A percentile compares a stretch with the other conserved stretches of the same genome.
These are phyloP conservation scores for Hermaeophaga mercurialis DNA, from an alignment of 2,888 invertebrate genomes.

Conservation along the genomic window DNA sequence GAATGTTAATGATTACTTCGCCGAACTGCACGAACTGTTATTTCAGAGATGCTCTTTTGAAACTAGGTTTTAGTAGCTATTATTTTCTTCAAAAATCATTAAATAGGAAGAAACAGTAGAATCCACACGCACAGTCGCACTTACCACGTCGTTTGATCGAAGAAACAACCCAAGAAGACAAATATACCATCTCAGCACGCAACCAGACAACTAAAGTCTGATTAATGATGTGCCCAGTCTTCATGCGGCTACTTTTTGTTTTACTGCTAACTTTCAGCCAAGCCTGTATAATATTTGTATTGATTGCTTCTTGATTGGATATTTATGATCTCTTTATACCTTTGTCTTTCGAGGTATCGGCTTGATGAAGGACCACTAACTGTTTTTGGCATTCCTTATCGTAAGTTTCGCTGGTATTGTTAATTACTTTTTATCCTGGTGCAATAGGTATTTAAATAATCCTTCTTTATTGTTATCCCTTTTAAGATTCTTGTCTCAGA, in stretches of 20 bases:
- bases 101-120: not conserved
- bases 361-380: slow-evolving; percentile 21
- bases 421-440: slow-evolving; percentile 15
- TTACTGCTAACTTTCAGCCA: slow-evolving; percentile 35
- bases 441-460: not conserved
- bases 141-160: slow-evolving; percentile 1
- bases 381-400: slow-evolving; percentile 18
- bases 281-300: slow-evolving; percentile 34
- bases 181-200: slow-evolving; percentile 40
- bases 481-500: not conserved
- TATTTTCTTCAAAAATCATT: not conserved
- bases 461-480: not conserved
- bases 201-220: slow-evolving; percentile 44
- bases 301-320: slow-evolving; percentile 39
- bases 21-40: no score
- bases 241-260: slow-evolving; percentile 45
- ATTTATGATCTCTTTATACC: slow-evolving; percentile 35
- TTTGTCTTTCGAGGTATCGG: slow-evolving; percentile 23
- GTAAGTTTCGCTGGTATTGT: slow-evolving; percentile 5
- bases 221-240: slow-evolving; percentile 44
- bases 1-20: no score
- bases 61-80: not conserved
- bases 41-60: not conserved
- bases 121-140: not conserved
- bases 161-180: slow-evolving; percentile 11